phyloP scores from a whole-genome alignment of 2,113 vertebrate species.

The Xiphophorus hellerii region DNA sequence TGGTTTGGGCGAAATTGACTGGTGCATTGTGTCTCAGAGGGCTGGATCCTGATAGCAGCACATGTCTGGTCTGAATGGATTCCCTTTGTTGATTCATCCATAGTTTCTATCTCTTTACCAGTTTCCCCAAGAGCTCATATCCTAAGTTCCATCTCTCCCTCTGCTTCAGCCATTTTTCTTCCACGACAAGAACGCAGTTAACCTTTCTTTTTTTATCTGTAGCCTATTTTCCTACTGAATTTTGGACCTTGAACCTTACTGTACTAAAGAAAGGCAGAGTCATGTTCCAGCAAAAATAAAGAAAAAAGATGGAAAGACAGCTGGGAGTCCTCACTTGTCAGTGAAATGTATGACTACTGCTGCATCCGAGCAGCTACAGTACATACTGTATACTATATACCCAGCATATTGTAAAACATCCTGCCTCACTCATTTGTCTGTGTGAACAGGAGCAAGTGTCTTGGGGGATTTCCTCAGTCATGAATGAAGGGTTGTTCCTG shows the following conservation, averaged over 20 bases:
- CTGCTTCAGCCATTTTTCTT: constrained; percentile 52
- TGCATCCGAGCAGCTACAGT: constrained; percentile 13
- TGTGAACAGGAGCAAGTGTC: constrained; percentile 30
- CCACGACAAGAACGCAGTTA: constrained; percentile 20
- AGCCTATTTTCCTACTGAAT: constrained; percentile 6
- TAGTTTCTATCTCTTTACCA: constrained; percentile 49
- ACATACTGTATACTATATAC: constrained; percentile 4
- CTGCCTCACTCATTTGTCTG: constrained; percentile 23
- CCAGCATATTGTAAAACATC: constrained; percentile 48
- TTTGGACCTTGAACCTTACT: neutral
- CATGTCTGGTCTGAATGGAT: constrained; percentile 57
- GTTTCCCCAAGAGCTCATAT: constrained; percentile 31
- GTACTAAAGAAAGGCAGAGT: constrained; percentile 13
- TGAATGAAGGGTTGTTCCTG: constrained; percentile 35
- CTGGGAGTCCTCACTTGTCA: constrained; percentile 46
- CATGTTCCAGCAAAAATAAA: constrained; percentile 6
- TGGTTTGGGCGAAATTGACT: constrained; percentile 41
- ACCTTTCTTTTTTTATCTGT: constrained; percentile 27
- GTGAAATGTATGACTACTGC: constrained; percentile 44
- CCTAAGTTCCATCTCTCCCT: constrained; percentile 30
- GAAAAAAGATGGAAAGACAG: constrained; percentile 11
- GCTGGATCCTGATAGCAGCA: constrained; percentile 60
- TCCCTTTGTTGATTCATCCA: constrained; percentile 62
- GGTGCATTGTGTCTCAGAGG: constrained; percentile 64
- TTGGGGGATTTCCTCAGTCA: constrained; percentile 51